A percentile compares a stretch with the other conserved stretches of the same genome.
Evolutionary conservation across 2,888 invertebrate species (phyloP).

Genomic region (Sturmia bella): DNA sequence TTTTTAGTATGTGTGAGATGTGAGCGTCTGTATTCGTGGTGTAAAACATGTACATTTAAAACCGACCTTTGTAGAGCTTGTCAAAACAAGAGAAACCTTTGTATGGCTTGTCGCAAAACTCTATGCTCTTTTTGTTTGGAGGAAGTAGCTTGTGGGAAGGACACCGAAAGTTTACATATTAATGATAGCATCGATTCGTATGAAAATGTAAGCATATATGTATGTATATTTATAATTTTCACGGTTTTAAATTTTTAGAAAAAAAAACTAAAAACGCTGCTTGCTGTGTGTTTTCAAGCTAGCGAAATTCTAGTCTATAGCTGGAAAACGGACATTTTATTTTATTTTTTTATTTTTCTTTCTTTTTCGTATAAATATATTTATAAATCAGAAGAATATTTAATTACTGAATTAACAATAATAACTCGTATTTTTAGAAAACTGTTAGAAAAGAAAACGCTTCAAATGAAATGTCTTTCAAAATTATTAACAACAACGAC

Average conservation of each 20-base stretch:
- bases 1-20: constrained; percentile 78
- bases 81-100: constrained; percentile 78
- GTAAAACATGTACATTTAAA: constrained; percentile 75
- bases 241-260: too few relatives aligned
- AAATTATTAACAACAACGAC: constrained; percentile 37
- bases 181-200: constrained; percentile 68
- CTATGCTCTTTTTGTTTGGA: constrained; percentile 79
- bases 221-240: background rate
- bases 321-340: too few relatives aligned
- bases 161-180: constrained; percentile 74
- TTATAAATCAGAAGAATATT: too few relatives aligned
- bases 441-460: background rate
- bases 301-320: too few relatives aligned
- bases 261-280: too few relatives aligned
- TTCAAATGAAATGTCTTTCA: constrained; percentile 28
- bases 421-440: constrained; percentile 26
- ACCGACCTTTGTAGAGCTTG: constrained; percentile 77
- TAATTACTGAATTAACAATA: background rate
- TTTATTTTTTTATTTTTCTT: too few relatives aligned
- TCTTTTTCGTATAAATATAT: too few relatives aligned
- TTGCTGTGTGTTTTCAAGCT: too few relatives aligned
- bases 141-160: constrained; percentile 76
- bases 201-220: constrained; percentile 37
- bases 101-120: constrained; percentile 77
- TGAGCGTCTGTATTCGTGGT: constrained; percentile 77